phyloP scores from a whole-genome alignment of 92 coral and sea anemone genomes.

The Paramuricea clavata region DNA sequence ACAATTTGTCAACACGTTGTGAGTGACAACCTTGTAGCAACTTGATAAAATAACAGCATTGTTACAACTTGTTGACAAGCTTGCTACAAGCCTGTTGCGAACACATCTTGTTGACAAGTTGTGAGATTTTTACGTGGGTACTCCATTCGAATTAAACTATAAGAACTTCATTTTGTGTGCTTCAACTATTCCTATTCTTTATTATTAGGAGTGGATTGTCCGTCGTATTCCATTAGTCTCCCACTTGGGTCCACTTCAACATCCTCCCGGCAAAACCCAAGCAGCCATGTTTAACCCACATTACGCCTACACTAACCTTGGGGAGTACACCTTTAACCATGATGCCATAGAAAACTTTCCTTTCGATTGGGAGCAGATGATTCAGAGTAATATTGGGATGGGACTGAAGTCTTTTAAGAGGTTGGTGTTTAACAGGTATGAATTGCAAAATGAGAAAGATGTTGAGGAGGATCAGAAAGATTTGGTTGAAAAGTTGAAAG shows the following conservation, averaged over 20 bases:
- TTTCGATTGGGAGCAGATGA: conserved; percentile 83
- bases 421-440: conserved; percentile 87
- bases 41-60: no score
- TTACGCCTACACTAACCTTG: conserved; percentile 79
- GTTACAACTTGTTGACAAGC: no score
- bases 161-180: no score
- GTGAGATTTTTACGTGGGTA: no score
- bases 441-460: conserved; percentile 84
- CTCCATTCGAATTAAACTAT: no score
- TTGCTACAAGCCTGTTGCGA: no score
- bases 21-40: no score
- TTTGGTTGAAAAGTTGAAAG: conserved; percentile 77
- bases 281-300: conserved; percentile 72
- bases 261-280: conserved; percentile 16
- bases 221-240: conserved; percentile 42
- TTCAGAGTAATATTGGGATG: conserved; percentile 80
- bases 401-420: conserved; percentile 76
- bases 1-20: no score
- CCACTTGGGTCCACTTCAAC: conserved; percentile 40
- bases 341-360: conserved; percentile 91
- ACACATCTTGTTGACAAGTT: no score
- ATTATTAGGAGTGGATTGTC: conserved; percentile 30
- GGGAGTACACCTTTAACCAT: conserved; percentile 89
- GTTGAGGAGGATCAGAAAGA: conserved; percentile 79
- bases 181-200: no score